phyloP scores from a whole-genome alignment of 1,140 invertebrate genomes.

The Archegozetes longisetosus region DNA sequence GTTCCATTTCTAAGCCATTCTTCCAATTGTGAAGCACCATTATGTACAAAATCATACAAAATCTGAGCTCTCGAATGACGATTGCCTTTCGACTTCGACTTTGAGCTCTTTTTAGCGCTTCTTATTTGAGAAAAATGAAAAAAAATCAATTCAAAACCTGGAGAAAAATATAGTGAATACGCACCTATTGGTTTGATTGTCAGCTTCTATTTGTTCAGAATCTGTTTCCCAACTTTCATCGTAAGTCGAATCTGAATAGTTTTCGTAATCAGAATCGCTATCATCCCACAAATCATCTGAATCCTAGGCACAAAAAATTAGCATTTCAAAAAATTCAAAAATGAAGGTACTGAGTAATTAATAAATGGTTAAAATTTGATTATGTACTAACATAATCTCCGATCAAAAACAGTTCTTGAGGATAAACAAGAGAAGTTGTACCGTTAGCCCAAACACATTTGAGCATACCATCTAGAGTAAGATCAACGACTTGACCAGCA shows the following conservation, averaged over 20 bases:
- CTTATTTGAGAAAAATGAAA: constrained; percentile 1
- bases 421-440: constrained; percentile 69
- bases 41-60: too few species aligned
- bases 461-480: constrained; percentile 56
- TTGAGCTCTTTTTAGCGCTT: not conserved
- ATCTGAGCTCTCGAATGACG: not conserved
- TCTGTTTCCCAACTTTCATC: constrained; percentile 43
- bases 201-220: constrained; percentile 25
- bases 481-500: constrained; percentile 75
- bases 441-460: constrained; percentile 76
- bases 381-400: constrained; percentile 21
- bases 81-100: too few species aligned
- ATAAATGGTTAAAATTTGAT: not conserved
- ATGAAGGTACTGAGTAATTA: constrained; percentile 41
- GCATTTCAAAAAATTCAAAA: too few species aligned
- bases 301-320: too few species aligned
- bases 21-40: not conserved
- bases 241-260: constrained; percentile 22
- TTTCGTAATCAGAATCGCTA: constrained; percentile 44
- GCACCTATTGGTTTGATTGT: not conserved
- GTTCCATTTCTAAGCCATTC: not conserved
- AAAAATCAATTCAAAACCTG: constrained; percentile 3
- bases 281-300: constrained; percentile 42
- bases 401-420: constrained; percentile 57
- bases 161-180: not conserved